These are phyloP conservation scores for Canis aureus DNA, from an alignment of 2,113 vertebrate genomes.

Conservation along the genomic window DNA sequence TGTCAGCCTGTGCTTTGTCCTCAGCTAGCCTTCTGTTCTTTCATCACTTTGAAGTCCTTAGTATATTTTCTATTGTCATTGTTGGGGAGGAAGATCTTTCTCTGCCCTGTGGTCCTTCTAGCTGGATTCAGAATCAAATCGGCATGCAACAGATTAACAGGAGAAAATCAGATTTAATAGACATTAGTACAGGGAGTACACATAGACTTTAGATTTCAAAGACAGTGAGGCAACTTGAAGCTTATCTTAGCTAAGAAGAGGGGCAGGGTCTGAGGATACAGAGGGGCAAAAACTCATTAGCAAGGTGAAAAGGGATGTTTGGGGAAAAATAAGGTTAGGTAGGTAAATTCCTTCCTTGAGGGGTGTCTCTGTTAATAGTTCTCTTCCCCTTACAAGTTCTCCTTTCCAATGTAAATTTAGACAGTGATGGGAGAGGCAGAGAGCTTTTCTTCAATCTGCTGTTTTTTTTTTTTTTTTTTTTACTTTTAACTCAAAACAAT, in stretches of 20 bases:
- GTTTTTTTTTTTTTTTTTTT: not conserved
- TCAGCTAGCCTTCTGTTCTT: too few species aligned
- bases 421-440: not conserved
- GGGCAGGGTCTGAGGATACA: not conserved
- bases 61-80: not conserved
- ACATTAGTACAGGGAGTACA: not conserved
- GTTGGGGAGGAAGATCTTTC: not conserved
- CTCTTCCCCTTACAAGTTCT: not conserved
- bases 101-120: not conserved
- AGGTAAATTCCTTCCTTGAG: not conserved
- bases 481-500: not conserved
- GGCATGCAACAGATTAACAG: not conserved
- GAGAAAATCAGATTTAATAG: not conserved
- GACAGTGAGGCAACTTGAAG: not conserved
- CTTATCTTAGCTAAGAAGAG: not conserved
- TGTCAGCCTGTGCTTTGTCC: too few species aligned
- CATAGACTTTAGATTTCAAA: not conserved
- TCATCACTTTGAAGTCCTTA: not conserved
- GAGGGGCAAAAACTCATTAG: not conserved
- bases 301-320: not conserved
- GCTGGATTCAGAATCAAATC: not conserved
- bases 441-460: not conserved
- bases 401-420: not conserved
- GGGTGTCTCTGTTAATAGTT: not conserved
- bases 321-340: not conserved